Evolutionary conservation across 2,888 invertebrate genomes (phyloP).

Genomic region (Aphodius sticticus): DNA sequence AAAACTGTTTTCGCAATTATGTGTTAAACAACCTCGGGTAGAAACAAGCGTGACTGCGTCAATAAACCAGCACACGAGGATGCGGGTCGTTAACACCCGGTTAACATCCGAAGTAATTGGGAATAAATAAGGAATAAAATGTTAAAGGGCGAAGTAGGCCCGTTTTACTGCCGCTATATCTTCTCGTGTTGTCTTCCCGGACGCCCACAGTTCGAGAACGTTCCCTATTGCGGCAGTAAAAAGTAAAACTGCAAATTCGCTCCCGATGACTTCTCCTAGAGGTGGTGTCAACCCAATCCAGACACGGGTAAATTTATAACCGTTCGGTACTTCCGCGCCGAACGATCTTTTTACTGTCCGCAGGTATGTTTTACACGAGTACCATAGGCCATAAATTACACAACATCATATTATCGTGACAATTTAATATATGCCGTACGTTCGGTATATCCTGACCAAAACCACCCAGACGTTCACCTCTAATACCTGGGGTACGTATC

Average conservation of each 20-base stretch:
- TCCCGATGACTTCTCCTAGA: background rate
- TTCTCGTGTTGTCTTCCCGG: background rate
- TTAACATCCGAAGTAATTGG: background rate
- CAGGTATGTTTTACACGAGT: background rate
- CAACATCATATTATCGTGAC: conserved; percentile 24
- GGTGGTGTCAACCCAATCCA: background rate
- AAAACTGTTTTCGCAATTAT: background rate
- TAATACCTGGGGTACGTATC: background rate
- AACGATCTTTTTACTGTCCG: background rate
- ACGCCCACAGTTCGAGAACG: background rate
- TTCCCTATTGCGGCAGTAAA: background rate
- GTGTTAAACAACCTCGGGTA: background rate
- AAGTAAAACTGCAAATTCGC: background rate
- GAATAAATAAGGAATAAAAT: background rate
- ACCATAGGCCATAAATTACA: conserved; percentile 16
- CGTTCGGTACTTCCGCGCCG: background rate
- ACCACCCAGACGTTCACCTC: background rate
- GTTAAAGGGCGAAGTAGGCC: background rate
- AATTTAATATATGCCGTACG: conserved; percentile 19
- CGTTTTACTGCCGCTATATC: background rate
- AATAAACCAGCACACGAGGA: background rate
- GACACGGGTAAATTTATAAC: background rate
- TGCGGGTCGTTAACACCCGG: background rate
- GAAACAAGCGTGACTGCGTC: background rate
- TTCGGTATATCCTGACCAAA: conserved; percentile 8